Evolutionary conservation across 2,797 vertebrate genomes (phyloP), one percentile per base, ranked within the genome.

Genomic region (Sebastolobus altivelis): DNA sequence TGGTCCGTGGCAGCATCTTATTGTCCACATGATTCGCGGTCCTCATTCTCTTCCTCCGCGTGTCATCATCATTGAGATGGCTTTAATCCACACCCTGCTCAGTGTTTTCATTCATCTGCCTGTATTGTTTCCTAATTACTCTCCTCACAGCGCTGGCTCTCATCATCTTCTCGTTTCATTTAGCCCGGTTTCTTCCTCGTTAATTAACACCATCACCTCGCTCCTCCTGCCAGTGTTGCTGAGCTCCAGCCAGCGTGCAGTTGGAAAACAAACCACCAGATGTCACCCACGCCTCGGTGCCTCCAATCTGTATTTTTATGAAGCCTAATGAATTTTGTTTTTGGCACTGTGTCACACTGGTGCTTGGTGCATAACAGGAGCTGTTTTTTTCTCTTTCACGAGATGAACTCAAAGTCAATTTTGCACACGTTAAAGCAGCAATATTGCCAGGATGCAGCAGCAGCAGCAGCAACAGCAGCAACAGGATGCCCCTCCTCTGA

Each of bases 261-360:
- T 88, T 74, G 10, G 56, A 58, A 63, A 80, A 77, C 43, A 55
- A 58, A 72, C 94, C 95, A 87, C 79, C 90, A 92, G 95, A 89
- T 92, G 94, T 92, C 93, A 81, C 88, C 82, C 89, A 83, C 8
- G 83, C 84, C 61, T 88, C 89, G 71, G 60, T 60, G 79, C 77
- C 67, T 79, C 76, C 70, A 59, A 75, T 86, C 70, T 80, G 68
- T 62, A 22, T 83, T 87, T 84, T 49, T 49, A 92, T 79, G 78
- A 86, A 49, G 78, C 59, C 3, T 75, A 80, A 87, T 89, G 86
- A 84, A 82, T 93, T 90, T 81, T 72, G 72, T 84, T 77, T 13
- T 80, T 87, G 89, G 89, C 89, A 69, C 65, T 4, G 71, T 89
- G 72, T 85, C 81, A 82, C 79, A 68, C 56, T 61, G 66, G 2